A percentile compares a stretch with the other conserved stretches of the same genome.
phyloP scores from a whole-genome alignment of 1,140 invertebrate genomes.

The Drosophila watanabei region DNA sequence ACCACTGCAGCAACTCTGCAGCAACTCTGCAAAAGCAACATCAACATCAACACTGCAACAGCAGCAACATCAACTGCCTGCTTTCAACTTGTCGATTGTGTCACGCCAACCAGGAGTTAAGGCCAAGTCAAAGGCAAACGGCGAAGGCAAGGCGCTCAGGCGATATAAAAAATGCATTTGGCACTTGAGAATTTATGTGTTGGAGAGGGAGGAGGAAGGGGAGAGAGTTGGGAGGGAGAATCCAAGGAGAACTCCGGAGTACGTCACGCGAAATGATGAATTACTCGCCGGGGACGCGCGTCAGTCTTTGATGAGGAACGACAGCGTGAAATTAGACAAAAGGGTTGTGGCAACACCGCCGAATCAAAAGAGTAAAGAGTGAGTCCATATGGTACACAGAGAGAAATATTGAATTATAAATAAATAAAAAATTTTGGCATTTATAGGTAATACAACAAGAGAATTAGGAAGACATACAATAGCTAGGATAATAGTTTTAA shows the following conservation, averaged over 20 bases:
- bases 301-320: conserved; percentile 81
- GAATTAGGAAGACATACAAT: fast-evolving
- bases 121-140: conserved; percentile 60
- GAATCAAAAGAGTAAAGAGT: conserved; percentile 43
- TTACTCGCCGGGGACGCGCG: conserved; percentile 83
- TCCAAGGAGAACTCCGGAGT: conserved; percentile 53
- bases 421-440: no score
- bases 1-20: conserved; percentile 16
- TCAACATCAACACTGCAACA: conserved; percentile 28
- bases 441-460: neutral
- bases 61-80: conserved; percentile 39
- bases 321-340: conserved; percentile 84
- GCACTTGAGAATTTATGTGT: conserved; percentile 79
- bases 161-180: conserved; percentile 79
- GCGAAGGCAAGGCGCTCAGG: conserved; percentile 27
- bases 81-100: conserved; percentile 77
- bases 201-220: conserved; percentile 8
- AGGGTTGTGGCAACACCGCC: conserved; percentile 62
- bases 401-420: neutral
- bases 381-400: conserved; percentile 14
- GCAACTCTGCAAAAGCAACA: conserved; percentile 23
- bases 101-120: conserved; percentile 80
- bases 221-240: conserved; percentile 17
- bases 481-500: no score
- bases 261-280: conserved; percentile 83